phyloP scores from a whole-genome alignment of 2,797 vertebrate species.

The Macroramphosus scolopax region DNA sequence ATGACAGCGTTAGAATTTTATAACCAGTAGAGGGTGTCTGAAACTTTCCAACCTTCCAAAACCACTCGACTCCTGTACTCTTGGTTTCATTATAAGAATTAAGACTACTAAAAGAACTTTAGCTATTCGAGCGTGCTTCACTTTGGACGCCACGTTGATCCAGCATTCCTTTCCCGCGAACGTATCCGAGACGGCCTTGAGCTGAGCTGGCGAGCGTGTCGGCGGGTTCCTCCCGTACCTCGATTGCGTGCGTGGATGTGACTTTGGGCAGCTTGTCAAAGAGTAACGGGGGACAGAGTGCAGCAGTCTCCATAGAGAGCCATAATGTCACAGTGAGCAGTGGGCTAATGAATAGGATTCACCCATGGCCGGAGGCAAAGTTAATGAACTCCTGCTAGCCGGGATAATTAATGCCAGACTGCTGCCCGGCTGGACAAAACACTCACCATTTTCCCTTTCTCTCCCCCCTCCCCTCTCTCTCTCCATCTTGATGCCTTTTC shows the following conservation, averaged over 20 bases:
- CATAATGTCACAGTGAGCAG: constrained; percentile 55
- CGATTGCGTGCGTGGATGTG: constrained; percentile 10
- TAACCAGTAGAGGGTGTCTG: too few relatives aligned
- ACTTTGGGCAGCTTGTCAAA: constrained; percentile 36
- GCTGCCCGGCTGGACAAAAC: constrained; percentile 49
- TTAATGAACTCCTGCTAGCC: constrained; percentile 73
- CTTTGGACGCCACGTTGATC: too few relatives aligned
- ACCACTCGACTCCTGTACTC: too few relatives aligned
- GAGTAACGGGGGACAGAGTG: constrained; percentile 32
- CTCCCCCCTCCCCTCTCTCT: neutral
- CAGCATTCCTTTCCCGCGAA: too few relatives aligned
- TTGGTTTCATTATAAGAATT: too few relatives aligned
- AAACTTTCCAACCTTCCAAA: too few relatives aligned
- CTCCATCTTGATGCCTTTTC: constrained; percentile 30
- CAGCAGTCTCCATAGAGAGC: constrained; percentile 42
- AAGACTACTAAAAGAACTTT: too few relatives aligned
- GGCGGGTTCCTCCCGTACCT: neutral
- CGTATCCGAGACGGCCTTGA: too few relatives aligned
- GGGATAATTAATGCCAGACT: constrained; percentile 72
- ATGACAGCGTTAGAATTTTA: too few relatives aligned
- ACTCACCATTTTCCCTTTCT: constrained; percentile 23
- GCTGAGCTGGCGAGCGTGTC: too few relatives aligned
- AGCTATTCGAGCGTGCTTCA: too few relatives aligned
- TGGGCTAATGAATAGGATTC: constrained; percentile 68
- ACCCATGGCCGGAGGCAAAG: constrained; percentile 56